phyloP scores from a whole-genome alignment of 2,113 vertebrate genomes.

The Ceyx margarethae region DNA sequence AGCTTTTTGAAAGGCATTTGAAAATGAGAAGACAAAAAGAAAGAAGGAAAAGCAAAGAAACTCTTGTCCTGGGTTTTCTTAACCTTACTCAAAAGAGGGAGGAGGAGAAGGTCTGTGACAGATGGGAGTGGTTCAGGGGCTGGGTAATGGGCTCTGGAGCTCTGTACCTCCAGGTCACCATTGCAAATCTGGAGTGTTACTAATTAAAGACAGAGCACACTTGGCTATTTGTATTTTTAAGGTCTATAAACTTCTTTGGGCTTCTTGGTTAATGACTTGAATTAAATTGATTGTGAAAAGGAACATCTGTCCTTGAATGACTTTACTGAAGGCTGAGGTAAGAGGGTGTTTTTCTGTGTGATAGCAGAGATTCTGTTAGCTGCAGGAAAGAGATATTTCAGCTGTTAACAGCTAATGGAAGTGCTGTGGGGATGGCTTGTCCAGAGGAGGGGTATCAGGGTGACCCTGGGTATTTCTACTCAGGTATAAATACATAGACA shows the following conservation, averaged over 20 bases:
- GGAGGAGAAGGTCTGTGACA: background rate
- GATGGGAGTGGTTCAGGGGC: conserved; percentile 27
- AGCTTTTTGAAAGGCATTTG: background rate
- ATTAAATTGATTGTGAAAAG: conserved; percentile 67
- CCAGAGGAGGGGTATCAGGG: background rate
- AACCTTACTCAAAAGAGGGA: background rate
- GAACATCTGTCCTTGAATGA: conserved; percentile 51
- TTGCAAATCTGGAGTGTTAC: conserved; percentile 56
- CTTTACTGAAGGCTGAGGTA: conserved; percentile 33
- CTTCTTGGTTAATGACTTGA: conserved; percentile 68
- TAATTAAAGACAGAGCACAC: conserved; percentile 62
- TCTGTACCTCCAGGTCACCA: conserved; percentile 45
- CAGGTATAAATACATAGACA: no score
- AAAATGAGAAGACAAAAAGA: background rate
- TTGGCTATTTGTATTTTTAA: conserved; percentile 68
- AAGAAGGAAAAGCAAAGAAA: background rate
- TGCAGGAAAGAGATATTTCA: background rate
- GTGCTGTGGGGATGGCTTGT: background rate
- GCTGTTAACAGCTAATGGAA: background rate
- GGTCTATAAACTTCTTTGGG: conserved; percentile 67
- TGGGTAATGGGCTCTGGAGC: conserved; percentile 37
- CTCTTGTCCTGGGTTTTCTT: background rate
- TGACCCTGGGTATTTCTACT: background rate
- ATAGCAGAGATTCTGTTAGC: background rate
- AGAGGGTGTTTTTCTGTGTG: conserved; percentile 1